These are phyloP conservation scores for Scotopteryx bipunctaria DNA, from an alignment of 2,888 invertebrate species.

Conservation along the genomic window DNA sequence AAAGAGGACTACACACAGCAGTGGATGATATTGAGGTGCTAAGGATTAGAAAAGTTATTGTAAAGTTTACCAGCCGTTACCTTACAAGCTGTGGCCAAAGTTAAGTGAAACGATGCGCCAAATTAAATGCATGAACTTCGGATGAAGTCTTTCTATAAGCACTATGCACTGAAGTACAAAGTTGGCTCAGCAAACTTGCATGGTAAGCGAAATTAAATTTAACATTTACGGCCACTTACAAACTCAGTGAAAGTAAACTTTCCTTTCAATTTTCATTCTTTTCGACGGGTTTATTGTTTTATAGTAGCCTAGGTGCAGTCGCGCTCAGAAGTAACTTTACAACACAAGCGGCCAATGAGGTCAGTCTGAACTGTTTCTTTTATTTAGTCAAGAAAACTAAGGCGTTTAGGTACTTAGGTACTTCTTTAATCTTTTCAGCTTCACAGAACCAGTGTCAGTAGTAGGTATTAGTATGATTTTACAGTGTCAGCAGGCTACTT, in stretches of 20 bases:
- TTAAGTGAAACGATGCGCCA: constrained; percentile 20
- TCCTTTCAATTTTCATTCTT: constrained; percentile 34
- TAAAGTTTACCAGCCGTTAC: background rate
- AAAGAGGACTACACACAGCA: no score
- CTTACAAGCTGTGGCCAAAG: background rate
- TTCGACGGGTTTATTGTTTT: constrained; percentile 29
- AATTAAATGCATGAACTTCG: constrained; percentile 23
- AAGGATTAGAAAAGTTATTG: background rate
- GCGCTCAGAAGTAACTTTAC: background rate
- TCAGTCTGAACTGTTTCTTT: no score
- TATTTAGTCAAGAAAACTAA: no score
- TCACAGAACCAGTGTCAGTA: no score
- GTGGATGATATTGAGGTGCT: no score
- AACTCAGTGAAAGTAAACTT: constrained; percentile 34
- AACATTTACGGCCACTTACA: constrained; percentile 32
- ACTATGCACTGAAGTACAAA: constrained; percentile 41
- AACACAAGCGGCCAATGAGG: no score
- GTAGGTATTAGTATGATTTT: no score
- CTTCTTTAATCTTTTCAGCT: no score
- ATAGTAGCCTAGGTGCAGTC: constrained; percentile 11
- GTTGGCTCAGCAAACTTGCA: constrained; percentile 39
- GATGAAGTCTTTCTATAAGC: constrained; percentile 3
- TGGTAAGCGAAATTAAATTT: constrained; percentile 36
- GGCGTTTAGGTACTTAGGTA: no score
- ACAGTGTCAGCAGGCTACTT: no score